Percentiles rank a stretch among this genome's conserved stretches.
Evolutionary conservation across 2,797 vertebrate genomes (phyloP).

Genomic region (Melanotaenia nigrans): DNA sequence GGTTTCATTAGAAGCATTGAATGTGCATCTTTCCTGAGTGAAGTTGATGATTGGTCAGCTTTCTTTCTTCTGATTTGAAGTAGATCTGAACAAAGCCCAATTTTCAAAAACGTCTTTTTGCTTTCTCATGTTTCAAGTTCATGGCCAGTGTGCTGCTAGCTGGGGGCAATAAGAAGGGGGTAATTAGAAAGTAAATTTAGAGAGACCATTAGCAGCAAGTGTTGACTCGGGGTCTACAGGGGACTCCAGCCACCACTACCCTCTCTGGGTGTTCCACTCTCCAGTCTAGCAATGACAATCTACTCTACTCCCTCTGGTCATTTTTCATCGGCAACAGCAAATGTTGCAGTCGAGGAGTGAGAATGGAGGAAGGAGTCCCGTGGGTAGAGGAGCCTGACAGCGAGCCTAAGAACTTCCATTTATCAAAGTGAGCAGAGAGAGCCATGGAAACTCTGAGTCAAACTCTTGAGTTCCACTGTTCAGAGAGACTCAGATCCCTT

Average conservation of each 20-base stretch:
- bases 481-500: constrained; percentile 50
- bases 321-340: constrained; percentile 77
- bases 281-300: constrained; percentile 47
- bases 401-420: constrained; percentile 74
- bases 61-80: constrained; percentile 41
- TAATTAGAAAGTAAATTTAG: constrained; percentile 80
- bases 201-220: constrained; percentile 77
- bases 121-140: constrained; percentile 69
- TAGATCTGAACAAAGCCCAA: constrained; percentile 43
- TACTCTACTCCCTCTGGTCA: constrained; percentile 60
- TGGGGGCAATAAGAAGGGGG: constrained; percentile 64
- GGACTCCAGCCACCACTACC: constrained; percentile 67
- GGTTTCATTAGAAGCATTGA: constrained; percentile 9
- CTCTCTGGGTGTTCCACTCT: constrained; percentile 71
- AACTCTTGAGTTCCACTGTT: constrained; percentile 44
- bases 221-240: constrained; percentile 73
- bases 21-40: constrained; percentile 29
- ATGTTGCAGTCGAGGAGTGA: constrained; percentile 61
- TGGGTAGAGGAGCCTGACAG: constrained; percentile 67
- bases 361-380: constrained; percentile 66
- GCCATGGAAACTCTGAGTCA: constrained; percentile 72
- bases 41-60: constrained; percentile 24
- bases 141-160: constrained; percentile 66
- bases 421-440: constrained; percentile 67
- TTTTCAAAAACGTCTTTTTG: constrained; percentile 31